These are phyloP conservation scores for Charanyca ferruginea DNA, from an alignment of 2,888 invertebrate species.

Conservation along the genomic window DNA sequence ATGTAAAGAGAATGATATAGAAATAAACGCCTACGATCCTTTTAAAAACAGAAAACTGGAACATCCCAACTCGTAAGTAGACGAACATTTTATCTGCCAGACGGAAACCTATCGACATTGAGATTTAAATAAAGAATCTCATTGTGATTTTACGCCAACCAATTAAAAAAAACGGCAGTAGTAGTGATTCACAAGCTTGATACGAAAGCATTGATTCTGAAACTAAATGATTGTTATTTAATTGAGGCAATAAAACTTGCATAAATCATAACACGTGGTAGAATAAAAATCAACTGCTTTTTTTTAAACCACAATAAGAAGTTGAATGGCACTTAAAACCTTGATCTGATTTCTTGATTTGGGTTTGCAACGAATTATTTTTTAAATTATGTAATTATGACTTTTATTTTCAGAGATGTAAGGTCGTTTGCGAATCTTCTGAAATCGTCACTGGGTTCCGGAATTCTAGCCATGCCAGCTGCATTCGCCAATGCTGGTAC, in stretches of 20 bases:
- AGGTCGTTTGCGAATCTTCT: constrained; percentile 97
- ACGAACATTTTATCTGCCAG: constrained; percentile 13
- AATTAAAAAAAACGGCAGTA: constrained; percentile 12
- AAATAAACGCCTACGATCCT: constrained; percentile 81
- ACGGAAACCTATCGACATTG: constrained; percentile 13
- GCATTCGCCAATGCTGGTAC: constrained; percentile 97
- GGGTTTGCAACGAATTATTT: background rate
- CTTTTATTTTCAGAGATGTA: constrained; percentile 92
- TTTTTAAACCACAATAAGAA: constrained; percentile 17
- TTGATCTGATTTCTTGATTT: constrained; percentile 1
- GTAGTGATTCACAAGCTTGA: constrained; percentile 28
- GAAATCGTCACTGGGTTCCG: constrained; percentile 98
- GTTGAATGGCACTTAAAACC: constrained; percentile 13
- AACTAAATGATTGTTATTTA: constrained; percentile 28
- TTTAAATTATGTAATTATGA: background rate
- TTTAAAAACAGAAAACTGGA: constrained; percentile 86
- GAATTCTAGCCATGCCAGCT: constrained; percentile 97
- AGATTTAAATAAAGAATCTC: constrained; percentile 27
- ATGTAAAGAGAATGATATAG: constrained; percentile 81
- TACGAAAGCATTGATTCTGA: constrained; percentile 37
- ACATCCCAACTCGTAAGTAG: constrained; percentile 89
- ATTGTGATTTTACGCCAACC: constrained; percentile 26
- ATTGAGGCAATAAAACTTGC: constrained; percentile 32
- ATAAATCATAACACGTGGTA: constrained; percentile 28
- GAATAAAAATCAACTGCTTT: constrained; percentile 27